These are phyloP conservation scores for Cavia porcellus DNA, from an alignment of 2,113 vertebrate species.

Conservation along the genomic window DNA sequence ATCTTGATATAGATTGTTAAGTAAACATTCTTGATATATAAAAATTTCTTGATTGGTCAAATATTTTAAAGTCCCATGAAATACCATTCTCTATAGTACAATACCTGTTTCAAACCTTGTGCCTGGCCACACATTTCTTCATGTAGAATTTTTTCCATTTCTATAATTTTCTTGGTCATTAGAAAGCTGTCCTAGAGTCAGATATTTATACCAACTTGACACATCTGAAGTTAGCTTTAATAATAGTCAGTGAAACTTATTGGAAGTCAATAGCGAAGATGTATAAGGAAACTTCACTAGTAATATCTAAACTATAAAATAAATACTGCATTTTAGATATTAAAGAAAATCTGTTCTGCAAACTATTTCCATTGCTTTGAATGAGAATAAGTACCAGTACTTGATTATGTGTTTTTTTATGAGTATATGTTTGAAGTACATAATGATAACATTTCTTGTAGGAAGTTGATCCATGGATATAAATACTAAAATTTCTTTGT, in stretches of 20 bases:
- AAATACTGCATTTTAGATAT: not conserved
- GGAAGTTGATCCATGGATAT: not conserved
- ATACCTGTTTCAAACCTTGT: not conserved
- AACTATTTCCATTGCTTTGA: not conserved
- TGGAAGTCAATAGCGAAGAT: not conserved
- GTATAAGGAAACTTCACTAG: not conserved
- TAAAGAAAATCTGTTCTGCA: not conserved
- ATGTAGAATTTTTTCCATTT: not conserved
- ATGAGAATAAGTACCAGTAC: not conserved
- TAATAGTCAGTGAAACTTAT: not conserved
- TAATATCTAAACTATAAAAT: not conserved
- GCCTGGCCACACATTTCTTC: not conserved
- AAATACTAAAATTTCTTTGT: not conserved
- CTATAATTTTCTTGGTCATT: not conserved
- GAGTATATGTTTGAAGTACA: not conserved
- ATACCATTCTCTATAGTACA: not conserved
- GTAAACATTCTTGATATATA: not conserved
- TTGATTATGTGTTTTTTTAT: not conserved
- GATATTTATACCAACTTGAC: not conserved
- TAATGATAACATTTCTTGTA: not conserved
- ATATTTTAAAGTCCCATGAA: not conserved
- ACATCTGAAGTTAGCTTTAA: not conserved
- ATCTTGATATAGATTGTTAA: conserved; percentile 27
- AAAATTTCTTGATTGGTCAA: not conserved
- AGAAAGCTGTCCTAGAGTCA: not conserved